Conservation (phyloP, 2,113 vertebrate genomes). For the Polypterus bichir region DNA sequence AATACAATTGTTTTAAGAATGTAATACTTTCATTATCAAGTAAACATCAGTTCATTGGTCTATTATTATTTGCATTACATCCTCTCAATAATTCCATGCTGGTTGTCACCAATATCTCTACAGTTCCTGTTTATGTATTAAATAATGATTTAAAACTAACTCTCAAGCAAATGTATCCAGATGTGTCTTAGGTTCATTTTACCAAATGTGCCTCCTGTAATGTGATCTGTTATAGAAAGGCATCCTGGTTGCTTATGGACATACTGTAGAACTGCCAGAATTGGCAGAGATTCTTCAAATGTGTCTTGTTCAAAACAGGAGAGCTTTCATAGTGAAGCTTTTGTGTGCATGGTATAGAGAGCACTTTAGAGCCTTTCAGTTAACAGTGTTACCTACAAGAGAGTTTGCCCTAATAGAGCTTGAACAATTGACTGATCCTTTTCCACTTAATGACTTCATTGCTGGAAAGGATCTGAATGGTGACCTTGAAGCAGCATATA, state of each 20-base stretch:
- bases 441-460: constrained; percentile 16
- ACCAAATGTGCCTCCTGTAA: constrained; percentile 17
- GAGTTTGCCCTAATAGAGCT: constrained; percentile 25
- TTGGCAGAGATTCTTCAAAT: constrained; percentile 19
- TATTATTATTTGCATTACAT: constrained; percentile 7
- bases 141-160: constrained; percentile 9
- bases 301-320: constrained; percentile 18
- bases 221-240: constrained; percentile 19
- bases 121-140: constrained; percentile 21
- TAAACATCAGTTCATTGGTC: constrained; percentile 15
- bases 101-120: constrained; percentile 15
- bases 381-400: constrained; percentile 10
- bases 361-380: constrained; percentile 21
- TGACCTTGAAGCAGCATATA: constrained; percentile 15
- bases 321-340: constrained; percentile 11
- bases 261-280: constrained; percentile 19
- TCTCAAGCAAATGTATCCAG: constrained; percentile 19
- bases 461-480: constrained; percentile 16
- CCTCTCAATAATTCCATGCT: constrained; percentile 13
- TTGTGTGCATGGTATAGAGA: constrained; percentile 11
- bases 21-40: constrained; percentile 12
- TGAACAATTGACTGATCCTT: constrained; percentile 19
- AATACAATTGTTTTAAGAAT: constrained; percentile 19
- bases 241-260: constrained; percentile 18
- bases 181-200: constrained; percentile 20